Conservation (phyloP, 2,113 vertebrate genomes). For the Pedionomus torquatus region DNA sequence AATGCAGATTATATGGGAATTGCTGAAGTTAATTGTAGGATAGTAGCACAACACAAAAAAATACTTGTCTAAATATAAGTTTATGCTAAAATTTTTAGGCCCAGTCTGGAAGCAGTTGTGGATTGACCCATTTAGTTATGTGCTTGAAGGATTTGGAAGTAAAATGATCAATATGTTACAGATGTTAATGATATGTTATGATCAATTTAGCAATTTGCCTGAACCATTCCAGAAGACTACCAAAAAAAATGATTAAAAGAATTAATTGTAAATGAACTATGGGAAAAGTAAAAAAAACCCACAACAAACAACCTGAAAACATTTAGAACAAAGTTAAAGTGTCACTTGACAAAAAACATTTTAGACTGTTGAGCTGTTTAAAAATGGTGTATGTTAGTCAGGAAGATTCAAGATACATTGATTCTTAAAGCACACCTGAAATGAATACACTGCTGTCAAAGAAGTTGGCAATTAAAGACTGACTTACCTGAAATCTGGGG, state of each 20-base stretch:
- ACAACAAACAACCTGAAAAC: background rate
- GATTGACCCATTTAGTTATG: background rate
- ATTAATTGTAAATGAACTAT: background rate
- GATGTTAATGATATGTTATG: background rate
- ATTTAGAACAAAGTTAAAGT: background rate
- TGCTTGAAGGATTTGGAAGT: background rate
- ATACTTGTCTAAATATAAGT: background rate
- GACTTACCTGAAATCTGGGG: slow-evolving; percentile 5
- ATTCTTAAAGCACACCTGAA: slow-evolving; percentile 21
- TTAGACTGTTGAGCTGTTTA: background rate
- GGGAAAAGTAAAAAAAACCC: background rate
- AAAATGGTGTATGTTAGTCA: background rate
- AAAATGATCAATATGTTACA: background rate
- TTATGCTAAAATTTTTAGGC: background rate
- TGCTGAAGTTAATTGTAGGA: background rate
- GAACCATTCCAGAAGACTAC: background rate
- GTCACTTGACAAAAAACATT: background rate
- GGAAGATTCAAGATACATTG: background rate
- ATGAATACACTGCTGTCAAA: background rate
- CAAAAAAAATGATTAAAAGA: background rate
- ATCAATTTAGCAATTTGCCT: background rate
- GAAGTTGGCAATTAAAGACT: slow-evolving; percentile 3
- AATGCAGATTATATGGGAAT: background rate
- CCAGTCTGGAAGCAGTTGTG: background rate
- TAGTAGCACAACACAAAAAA: background rate